phyloP scores from a whole-genome alignment of 1,140 invertebrate species.

The Nomia melanderi region DNA sequence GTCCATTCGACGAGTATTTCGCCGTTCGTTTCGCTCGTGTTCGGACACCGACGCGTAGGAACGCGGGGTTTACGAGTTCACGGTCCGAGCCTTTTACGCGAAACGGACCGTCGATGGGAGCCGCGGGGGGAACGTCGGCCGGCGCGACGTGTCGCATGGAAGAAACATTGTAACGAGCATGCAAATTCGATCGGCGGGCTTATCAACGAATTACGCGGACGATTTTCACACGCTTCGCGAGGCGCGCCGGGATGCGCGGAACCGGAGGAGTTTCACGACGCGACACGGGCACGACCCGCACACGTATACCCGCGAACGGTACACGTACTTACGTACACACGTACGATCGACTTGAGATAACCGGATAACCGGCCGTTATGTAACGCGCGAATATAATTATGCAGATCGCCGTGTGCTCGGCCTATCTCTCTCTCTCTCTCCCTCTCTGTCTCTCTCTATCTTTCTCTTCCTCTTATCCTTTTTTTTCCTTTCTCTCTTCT shows the following conservation, averaged over 20 bases:
- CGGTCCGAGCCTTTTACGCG: too few species aligned
- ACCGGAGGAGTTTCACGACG: constrained; percentile 45
- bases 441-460: too few species aligned
- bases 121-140: too few species aligned
- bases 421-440: constrained; percentile 38
- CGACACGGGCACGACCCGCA: constrained; percentile 21
- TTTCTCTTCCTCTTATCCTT: too few species aligned
- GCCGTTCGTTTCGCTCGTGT: too few species aligned
- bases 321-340: constrained; percentile 24
- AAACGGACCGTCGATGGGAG: too few species aligned
- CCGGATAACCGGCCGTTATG: constrained; percentile 68
- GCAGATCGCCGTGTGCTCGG: constrained; percentile 62
- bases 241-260: constrained; percentile 32
- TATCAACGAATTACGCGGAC: constrained; percentile 35
- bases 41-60: too few species aligned
- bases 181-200: constrained; percentile 5
- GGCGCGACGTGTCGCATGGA: not conserved
- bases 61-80: too few species aligned
- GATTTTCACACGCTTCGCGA: constrained; percentile 38
- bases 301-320: too few species aligned
- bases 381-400: constrained; percentile 73
- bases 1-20: too few species aligned
- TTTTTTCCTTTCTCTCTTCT: too few species aligned
- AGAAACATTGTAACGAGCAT: constrained; percentile 10
- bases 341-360: constrained; percentile 55